Base-by-base conservation (phyloP, 2,113 vertebrate species). In the Catharus minimus region DNA sequence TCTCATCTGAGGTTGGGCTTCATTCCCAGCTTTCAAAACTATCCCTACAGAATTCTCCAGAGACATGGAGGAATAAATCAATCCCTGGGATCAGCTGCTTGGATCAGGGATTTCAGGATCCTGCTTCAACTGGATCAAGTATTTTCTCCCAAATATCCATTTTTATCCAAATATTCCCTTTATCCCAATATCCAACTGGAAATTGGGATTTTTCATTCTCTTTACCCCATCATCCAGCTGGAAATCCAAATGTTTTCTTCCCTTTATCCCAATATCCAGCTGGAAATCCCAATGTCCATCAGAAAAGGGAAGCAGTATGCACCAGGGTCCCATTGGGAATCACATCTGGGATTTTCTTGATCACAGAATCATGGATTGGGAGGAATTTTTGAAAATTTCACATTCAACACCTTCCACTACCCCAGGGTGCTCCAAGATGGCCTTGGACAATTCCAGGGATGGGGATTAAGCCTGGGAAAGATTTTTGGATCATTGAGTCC, bases 171-270 rank as follows among this genome's bases (percentile, higher is more conserved):
- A 52, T 18, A 32, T 26, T 38, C 39, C 14, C 20, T 32, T 15
- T 22, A 62, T 32, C 5, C 43, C 64, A 56, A 28, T 13, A 53
- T 24, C 28, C 32, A 33, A 10, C 19, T 36, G 19, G 0, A 57
- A 46, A 17, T 28, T 0, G 0, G 0, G 0, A 19, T 33, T 8
- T 2, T 47, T 66, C 5, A 36, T 73, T 56, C 41, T 18, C 12
- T 55, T 43, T 6, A 26, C 6, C 8, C 50, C 19, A 32, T 30
- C 8, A 30, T 33, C 5, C 13, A 28, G 2, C 24, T 46, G 10
- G 1, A 57, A 46, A 30, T 33, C 3, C 19, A 1, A 1, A 11
- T 5, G 23, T 4, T 26, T 71, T 10, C 14, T 73, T 56, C 41
- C 13, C 12, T 55, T 43, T 6, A 26, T 6, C 8, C 50, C 19